Base-by-base conservation (phyloP, 2,888 invertebrate genomes). In the Aphodius sticticus region DNA sequence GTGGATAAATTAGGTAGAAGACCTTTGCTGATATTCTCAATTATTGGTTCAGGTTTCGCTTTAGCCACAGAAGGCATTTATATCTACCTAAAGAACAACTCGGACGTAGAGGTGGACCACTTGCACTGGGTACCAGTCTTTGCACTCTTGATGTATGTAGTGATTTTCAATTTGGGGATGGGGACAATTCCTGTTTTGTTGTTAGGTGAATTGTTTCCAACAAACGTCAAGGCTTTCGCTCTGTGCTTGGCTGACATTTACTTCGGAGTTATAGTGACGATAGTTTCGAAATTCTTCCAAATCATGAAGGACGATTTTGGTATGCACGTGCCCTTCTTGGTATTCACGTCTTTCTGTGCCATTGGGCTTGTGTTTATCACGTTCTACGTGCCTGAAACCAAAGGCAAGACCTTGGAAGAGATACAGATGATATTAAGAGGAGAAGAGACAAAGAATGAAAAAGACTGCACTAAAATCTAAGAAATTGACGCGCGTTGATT, bases 1-100 rank as follows among this genome's bases (percentile, higher is more conserved):
- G 92, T 93, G 7, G 93, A 93, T 85, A 88, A 89, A 78, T 86
- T 90, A 4, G 93, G 93, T 1, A 86, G 93, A 78, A 88, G 91
- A 80, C 89, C 90, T 1, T 86, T 93, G 12, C 87, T 93, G 53
- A 86, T 92, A 5, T 82, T 90, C 16, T 92, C 92, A 6, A 90
- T 91, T 0, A 81, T 89, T 4, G 87, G 90, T 0, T 89, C 90
- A 6, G 86, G 90, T 0, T 16, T 90, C 1, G 87, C 90, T 0
- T 86, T 91, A 14, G 85, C 88, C 1, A 81, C 89, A 2, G 88
- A 90, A 81, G 90, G 90, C 15, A 81, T 87, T 26, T 90, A 91
- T 84, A 89, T 91, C 84, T 89, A 87, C 81, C 82, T 91, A 12
- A 89, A 90, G 83, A 87, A 89, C 77, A 83, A 87, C 69, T 85